A percentile compares a stretch with the other conserved stretches of the same genome.
phyloP scores from a whole-genome alignment of 2,888 invertebrate genomes.

The Cerceris rybyensis region DNA sequence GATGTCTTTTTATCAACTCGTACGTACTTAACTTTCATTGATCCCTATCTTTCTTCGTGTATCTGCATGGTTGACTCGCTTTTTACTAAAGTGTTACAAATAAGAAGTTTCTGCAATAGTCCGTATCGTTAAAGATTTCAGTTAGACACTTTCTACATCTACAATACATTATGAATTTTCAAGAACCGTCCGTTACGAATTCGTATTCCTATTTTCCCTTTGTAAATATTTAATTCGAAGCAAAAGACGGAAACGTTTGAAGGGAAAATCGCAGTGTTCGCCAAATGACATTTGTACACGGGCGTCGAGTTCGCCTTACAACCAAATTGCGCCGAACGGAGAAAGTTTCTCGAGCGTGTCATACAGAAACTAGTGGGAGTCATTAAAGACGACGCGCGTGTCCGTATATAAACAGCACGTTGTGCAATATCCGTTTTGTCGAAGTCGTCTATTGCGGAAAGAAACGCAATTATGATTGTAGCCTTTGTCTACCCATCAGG shows the following conservation, averaged over 20 bases:
- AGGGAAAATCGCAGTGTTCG: background rate
- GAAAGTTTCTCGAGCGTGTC: conserved; percentile 64
- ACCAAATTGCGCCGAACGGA: conserved; percentile 56
- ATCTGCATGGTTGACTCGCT: too few relatives aligned
- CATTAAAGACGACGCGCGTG: conserved; percentile 50
- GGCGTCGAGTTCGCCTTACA: conserved; percentile 11
- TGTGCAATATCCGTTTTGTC: conserved; percentile 61
- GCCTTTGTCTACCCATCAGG: too few relatives aligned
- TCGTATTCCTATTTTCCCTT: too few relatives aligned
- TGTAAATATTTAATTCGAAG: background rate
- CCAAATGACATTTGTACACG: conserved; percentile 8
- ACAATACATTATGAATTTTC: too few relatives aligned
- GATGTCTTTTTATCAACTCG: too few relatives aligned
- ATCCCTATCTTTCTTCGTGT: too few relatives aligned
- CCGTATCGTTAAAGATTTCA: too few relatives aligned
- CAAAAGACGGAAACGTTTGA: background rate
- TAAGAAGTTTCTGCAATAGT: too few relatives aligned
- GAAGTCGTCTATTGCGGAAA: conserved; percentile 51
- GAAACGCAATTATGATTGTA: conserved; percentile 43
- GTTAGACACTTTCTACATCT: too few relatives aligned
- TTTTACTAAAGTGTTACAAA: too few relatives aligned
- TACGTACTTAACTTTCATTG: too few relatives aligned
- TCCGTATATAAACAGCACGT: conserved; percentile 43
- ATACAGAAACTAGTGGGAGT: conserved; percentile 58
- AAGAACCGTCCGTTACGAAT: too few relatives aligned